Base-by-base conservation (phyloP, 2,888 invertebrate species). In the Eupithecia subumbrata region DNA sequence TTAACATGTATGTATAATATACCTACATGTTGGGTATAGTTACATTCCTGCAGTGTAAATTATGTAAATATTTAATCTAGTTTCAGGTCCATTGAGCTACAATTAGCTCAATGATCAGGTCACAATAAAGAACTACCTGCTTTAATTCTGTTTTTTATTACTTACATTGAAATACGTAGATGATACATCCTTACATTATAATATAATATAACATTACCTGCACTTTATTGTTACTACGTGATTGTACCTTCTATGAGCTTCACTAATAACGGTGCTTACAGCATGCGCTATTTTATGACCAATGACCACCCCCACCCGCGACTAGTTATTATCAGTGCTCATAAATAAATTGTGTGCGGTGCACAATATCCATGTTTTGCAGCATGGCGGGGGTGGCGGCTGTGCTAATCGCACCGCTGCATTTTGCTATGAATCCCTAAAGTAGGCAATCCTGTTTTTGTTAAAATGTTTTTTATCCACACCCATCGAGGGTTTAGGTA, bases 41-140 rank as follows among this genome's bases (percentile, higher is more conserved):
- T 88, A 92, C 92, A 93, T 93, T 93, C 92, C 92, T 89, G 88
- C 85, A 87, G 88, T 88, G 86, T 90, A 90, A 90, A 90, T 86
- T 87, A 80, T 94, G 92, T 94, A 93, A 91, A 93, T 93, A 93
- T 90, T 68, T 91, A 88, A 79, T 83, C 87, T 90, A 91, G 85
- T 86, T 89, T 85, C 88, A 85, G 91, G 92, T 94, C 93, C 30
- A 30, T 30, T 30, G 30, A 30, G 30, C 30, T 30, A 30, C 30
- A 30, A 30, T 30, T 30, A 30, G 30, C 30, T 30, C 30, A 30
- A 30, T 30, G 30, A 30, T 30, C 30, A 85, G 91, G 92, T 94
- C 93, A 94, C 93, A 94, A 92, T 92, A 92, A 91, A 91, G 69
- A 72, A 74, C 76, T 79, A 77, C 78, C 78, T 79, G 78, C 77